Conservation (phyloP, 2,888 invertebrate genomes). For the Automeris io region DNA sequence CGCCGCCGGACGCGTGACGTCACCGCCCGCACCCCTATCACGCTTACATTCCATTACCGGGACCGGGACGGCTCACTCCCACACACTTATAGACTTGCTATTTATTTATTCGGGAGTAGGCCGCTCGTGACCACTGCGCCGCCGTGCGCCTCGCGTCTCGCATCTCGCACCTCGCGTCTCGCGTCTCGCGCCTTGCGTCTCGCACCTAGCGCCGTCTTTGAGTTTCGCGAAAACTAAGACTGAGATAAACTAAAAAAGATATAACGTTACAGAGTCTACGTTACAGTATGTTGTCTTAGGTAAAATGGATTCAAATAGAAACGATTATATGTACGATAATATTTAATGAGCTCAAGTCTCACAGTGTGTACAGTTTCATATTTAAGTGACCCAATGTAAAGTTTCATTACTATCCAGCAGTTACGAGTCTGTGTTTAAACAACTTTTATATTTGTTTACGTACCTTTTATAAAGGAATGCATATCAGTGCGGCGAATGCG, state of each 20-base stretch:
- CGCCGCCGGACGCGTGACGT: constrained; percentile 40
- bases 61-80: constrained; percentile 60
- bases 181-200: constrained; percentile 21
- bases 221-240: constrained; percentile 75
- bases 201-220: constrained; percentile 57
- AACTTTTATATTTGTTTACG: constrained; percentile 74
- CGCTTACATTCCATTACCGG: constrained; percentile 75
- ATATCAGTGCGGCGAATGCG: constrained; percentile 71
- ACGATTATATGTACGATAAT: constrained; percentile 68
- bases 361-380: constrained; percentile 67
- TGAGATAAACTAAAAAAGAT: constrained; percentile 72
- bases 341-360: constrained; percentile 66
- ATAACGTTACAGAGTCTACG: constrained; percentile 70
- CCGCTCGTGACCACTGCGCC: constrained; percentile 19
- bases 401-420: constrained; percentile 69
- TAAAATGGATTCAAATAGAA: constrained; percentile 74
- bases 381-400: constrained; percentile 64
- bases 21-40: constrained; percentile 50
- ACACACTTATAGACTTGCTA: constrained; percentile 70
- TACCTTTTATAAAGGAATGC: constrained; percentile 57
- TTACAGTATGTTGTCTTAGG: constrained; percentile 72
- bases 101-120: constrained; percentile 68
- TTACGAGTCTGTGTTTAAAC: constrained; percentile 72
- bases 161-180: constrained; percentile 27
- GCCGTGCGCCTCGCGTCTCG: too few relatives aligned